Evolutionary conservation across 2,113 vertebrate genomes (phyloP), one percentile per base, ranked within the genome.

Genomic region (Ophthalmolycus amberensis): DNA sequence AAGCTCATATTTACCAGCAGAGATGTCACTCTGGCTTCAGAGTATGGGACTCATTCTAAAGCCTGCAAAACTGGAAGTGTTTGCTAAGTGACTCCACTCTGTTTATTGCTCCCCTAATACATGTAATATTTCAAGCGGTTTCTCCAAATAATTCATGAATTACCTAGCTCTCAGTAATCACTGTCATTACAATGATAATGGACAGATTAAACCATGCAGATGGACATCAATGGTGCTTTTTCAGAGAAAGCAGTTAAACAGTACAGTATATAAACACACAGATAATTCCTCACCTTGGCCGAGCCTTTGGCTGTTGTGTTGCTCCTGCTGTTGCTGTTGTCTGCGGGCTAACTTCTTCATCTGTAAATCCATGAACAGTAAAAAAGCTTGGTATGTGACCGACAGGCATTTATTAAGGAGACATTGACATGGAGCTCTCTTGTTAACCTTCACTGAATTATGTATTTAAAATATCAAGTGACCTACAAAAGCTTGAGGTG

Each of bases 331-430:
- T 82, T 98, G 97, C 88, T 98, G 97, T 84, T 99, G 97, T 90
- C 97, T 93, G 64, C 97, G 94, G 0, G 97, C 97, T 80, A 99
- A 86, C 89, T 99, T 99, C 95, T 99, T 99, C 96, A 99, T 98
- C 97, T 99, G 94, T 38, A 63, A 72, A 67, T 20, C 79, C 73
- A 84, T 69, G 25, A 62, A 60, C 44, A 67, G 38, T 32, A 34
- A 56, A 63, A 14, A 48, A 48, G 29, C 27, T 67, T 42, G 29
- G 25, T 59, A 59, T 34, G 52, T 10, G n/a, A 34, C 37, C 38
- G 25, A 40, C 10, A 46, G 34, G 10, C 67, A 32, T 22, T 44
- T 5, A 54, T 20, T 50, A 18, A 70, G 12, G 22, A 77, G 38
- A 66, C 14, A 16, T 15, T 29, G 29, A 3, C 56, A 52, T 25